Evolutionary conservation across 2,113 vertebrate species (phyloP).

Genomic region (Oceanodroma tethys): DNA sequence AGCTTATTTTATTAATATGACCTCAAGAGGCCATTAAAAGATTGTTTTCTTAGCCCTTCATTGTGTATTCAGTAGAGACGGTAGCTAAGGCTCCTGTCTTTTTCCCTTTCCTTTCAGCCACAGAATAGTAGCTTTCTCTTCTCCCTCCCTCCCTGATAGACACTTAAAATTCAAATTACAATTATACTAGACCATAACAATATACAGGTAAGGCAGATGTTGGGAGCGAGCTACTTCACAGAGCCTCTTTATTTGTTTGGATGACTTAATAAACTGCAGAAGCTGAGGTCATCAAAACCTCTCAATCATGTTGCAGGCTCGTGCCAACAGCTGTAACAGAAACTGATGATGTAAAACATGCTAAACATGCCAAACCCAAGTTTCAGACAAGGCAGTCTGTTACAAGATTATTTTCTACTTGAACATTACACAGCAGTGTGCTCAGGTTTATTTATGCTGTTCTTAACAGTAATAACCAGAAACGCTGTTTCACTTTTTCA

Average conservation of each 20-base stretch:
- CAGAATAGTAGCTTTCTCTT: background rate
- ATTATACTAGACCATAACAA: background rate
- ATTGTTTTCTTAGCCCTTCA: background rate
- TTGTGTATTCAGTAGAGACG: background rate
- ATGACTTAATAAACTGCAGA: constrained; percentile 52
- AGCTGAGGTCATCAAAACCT: constrained; percentile 54
- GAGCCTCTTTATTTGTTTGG: constrained; percentile 36
- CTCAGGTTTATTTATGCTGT: constrained; percentile 8
- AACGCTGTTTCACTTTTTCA: background rate
- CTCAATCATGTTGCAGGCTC: constrained; percentile 31
- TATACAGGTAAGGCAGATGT: constrained; percentile 30
- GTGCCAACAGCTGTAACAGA: constrained; percentile 46
- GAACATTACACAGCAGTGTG: background rate
- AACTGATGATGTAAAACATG: constrained; percentile 50
- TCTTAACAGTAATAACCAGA: constrained; percentile 22
- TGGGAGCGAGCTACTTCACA: background rate
- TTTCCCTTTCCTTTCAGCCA: background rate
- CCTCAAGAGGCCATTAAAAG: background rate
- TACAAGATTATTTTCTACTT: constrained; percentile 36
- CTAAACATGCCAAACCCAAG: constrained; percentile 34
- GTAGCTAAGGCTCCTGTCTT: background rate
- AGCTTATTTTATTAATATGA: background rate
- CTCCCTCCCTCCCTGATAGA: background rate
- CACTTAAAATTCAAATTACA: constrained; percentile 13
- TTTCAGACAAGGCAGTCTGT: constrained; percentile 2